These are phyloP conservation scores for Dendrolimus houi DNA, from an alignment of 2,888 invertebrate genomes.

Conservation along the genomic window DNA sequence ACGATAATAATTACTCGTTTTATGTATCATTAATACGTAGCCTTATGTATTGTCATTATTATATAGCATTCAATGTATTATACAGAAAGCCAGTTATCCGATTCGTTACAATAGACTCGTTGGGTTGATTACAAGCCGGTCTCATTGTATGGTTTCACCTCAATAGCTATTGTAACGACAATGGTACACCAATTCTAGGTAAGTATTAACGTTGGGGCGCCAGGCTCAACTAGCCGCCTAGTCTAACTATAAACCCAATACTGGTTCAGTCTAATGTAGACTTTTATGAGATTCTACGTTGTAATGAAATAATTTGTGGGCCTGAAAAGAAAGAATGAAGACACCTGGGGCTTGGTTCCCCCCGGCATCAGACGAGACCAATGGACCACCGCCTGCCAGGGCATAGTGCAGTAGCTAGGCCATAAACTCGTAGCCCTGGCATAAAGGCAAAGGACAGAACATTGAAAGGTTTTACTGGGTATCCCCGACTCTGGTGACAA, in stretches of 20 bases:
- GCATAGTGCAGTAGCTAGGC: too few species aligned
- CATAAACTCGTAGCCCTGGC: too few species aligned
- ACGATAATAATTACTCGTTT: too few species aligned
- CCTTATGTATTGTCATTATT: background rate
- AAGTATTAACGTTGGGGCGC: slow-evolving; percentile 7
- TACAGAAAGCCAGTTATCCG: slow-evolving; percentile 27
- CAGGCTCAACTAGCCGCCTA: background rate
- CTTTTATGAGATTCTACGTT: too few species aligned
- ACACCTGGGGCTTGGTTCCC: too few species aligned
- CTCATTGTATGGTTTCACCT: slow-evolving; percentile 36
- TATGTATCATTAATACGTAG: background rate
- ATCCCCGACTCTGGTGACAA: too few species aligned
- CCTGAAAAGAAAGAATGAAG: too few species aligned
- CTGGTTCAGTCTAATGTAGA: background rate
- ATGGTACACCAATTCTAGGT: slow-evolving; percentile 21
- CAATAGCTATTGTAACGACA: slow-evolving; percentile 31
- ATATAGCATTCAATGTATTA: slow-evolving; percentile 11
- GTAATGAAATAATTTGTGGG: too few species aligned
- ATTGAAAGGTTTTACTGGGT: too few species aligned
- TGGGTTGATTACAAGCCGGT: slow-evolving; percentile 41
- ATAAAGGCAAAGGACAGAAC: too few species aligned
- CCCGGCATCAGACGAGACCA: too few species aligned
- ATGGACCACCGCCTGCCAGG: too few species aligned
- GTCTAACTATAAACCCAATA: background rate
- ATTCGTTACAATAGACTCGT: slow-evolving; percentile 45